These are phyloP conservation scores for Xylophagus ater DNA, from an alignment of 2,888 invertebrate species.

Conservation along the genomic window DNA sequence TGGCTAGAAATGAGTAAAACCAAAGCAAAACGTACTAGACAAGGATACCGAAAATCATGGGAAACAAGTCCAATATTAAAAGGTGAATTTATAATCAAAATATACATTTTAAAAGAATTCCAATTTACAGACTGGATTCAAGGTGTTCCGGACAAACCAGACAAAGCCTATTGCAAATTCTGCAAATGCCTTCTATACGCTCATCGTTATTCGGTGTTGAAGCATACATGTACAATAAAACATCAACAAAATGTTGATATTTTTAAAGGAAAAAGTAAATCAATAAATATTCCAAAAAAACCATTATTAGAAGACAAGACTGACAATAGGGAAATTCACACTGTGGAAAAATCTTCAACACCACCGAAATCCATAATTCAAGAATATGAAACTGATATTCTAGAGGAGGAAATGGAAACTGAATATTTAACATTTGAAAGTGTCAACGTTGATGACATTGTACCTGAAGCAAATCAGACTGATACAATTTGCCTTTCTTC, in stretches of 20 bases:
- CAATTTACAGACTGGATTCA: constrained; percentile 41
- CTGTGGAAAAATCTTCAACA: no score
- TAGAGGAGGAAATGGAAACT: no score
- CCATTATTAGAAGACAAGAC: no score
- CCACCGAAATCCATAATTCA: no score
- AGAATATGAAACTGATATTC: no score
- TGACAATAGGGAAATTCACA: no score
- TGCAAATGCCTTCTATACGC: constrained; percentile 49
- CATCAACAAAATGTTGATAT: constrained; percentile 41
- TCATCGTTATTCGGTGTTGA: constrained; percentile 46
- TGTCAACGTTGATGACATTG: no score
- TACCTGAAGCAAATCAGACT: no score
- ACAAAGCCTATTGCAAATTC: constrained; percentile 46
- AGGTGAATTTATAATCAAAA: no score
- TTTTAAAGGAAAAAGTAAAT: constrained; percentile 6
- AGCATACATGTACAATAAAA: constrained; percentile 48
- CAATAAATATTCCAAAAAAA: no score
- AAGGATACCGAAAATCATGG: constrained; percentile 9
- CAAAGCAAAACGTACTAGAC: constrained; percentile 1
- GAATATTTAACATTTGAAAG: no score
- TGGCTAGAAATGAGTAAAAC: constrained; percentile 6
- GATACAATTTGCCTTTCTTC: no score
- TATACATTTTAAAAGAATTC: background rate
- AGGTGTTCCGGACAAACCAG: constrained; percentile 43
- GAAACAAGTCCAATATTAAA: constrained; percentile 11